phyloP scores from a whole-genome alignment of 2,797 vertebrate genomes.

The Pangasius sanitwongsei region DNA sequence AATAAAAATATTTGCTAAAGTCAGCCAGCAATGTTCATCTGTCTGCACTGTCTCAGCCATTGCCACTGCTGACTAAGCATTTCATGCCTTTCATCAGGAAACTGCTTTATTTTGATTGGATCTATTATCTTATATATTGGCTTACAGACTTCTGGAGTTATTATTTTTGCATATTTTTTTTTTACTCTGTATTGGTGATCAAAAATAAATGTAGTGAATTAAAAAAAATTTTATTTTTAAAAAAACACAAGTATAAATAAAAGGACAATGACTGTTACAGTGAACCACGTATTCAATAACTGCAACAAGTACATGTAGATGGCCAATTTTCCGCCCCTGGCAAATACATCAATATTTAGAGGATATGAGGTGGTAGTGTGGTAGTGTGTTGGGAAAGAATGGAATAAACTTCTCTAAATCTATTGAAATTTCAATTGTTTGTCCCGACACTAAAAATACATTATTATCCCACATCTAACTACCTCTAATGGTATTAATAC shows the following conservation, averaged over 20 bases:
- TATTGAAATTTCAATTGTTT: neutral
- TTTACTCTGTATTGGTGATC: neutral
- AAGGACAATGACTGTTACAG: neutral
- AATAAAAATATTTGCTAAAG: too few relatives aligned
- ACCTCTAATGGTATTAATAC: neutral
- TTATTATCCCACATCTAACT: neutral
- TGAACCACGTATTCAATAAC: neutral
- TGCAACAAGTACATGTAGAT: neutral
- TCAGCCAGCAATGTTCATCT: too few relatives aligned
- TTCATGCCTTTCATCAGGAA: too few relatives aligned
- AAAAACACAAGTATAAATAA: too few relatives aligned
- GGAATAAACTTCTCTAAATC: neutral
- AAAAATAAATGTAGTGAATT: too few relatives aligned
- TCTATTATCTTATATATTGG: too few relatives aligned
- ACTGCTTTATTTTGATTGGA: too few relatives aligned
- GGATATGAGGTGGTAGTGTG: neutral
- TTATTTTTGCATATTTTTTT: too few relatives aligned
- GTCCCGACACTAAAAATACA: neutral
- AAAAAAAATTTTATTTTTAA: neutral
- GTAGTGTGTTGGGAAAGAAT: neutral
- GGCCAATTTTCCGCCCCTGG: neutral
- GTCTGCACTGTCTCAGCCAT: too few relatives aligned
- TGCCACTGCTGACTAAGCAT: too few relatives aligned
- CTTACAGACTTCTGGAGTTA: too few relatives aligned
- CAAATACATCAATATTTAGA: neutral